Base-by-base conservation (phyloP, 2,888 invertebrate genomes). In the Sclerodermus sp. region DNA sequence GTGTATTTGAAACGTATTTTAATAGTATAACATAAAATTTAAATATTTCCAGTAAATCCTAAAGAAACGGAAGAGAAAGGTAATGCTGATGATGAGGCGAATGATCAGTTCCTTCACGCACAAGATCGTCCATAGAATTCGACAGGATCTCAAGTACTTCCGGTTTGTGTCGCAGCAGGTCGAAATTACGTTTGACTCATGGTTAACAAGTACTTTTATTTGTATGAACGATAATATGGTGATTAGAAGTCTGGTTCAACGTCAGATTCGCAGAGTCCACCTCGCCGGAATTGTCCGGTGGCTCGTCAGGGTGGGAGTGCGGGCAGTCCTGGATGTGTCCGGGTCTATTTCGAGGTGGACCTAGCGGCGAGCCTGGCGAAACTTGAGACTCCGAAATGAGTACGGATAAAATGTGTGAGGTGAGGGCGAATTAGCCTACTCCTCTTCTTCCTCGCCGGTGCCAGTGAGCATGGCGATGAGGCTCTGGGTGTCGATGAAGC, bases 391-490 rank as follows among this genome's bases (percentile, higher is more conserved):
- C 62, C 57, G 51, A 23, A 8, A 23, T 34, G 12, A 34, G 34
- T 34, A 23, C 23, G 34, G 34, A 34, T 34, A 10, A 30, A 30
- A 30, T 34, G 4, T 23, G 23, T 23, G 23, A 23, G 8, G 13
- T 34, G 13, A 34, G 53, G 53, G 40, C 51, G 52, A 56, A 55
- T 63, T 54, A 52, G 57, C 49, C 65, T 78, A 84, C 64, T 83
- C 90, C 71, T 88, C 90, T 52, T 87, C 93, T 49, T 91, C 92
- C 68, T 91, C 91, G 66, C 85, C 89, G 80, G 88, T 86, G 80
- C 92, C 93, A 70, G 92, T 91, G 73, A 94, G 85, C 87, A 93
- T 90, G 80, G 88, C 84, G 82, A 93, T 91, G 70, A 93, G 87
- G 79, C 89, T 90, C 70, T 81, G 82, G 79, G 93, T 92, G 83